These are phyloP conservation scores for Bombus fervidus DNA, from an alignment of 1,140 invertebrate genomes.

Conservation along the genomic window DNA sequence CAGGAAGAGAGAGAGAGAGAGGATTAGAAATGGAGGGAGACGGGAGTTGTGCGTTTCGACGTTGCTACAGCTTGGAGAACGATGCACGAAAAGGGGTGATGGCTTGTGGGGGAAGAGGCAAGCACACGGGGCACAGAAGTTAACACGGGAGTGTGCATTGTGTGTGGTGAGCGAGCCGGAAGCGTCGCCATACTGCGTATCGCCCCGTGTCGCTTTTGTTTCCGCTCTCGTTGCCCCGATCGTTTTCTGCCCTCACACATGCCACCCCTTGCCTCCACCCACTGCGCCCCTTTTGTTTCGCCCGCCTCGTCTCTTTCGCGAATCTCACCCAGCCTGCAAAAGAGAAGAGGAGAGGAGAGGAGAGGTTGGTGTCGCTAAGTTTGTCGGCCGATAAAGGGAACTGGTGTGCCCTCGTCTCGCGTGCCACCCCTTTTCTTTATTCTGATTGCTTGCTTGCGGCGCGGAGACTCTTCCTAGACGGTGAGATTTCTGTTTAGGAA, in stretches of 20 bases:
- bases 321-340: conserved; percentile 15
- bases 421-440: conserved; percentile 1
- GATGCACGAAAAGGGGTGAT: conserved; percentile 30
- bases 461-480: background rate
- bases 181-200: conserved; percentile 81
- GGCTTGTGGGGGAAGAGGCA: conserved; percentile 54
- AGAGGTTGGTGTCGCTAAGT: conserved; percentile 49
- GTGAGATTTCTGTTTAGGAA: background rate
- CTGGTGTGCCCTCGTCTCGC: conserved; percentile 35
- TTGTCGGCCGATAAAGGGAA: conserved; percentile 58
- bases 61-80: conserved; percentile 26
- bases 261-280: conserved; percentile 15
- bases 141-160: conserved; percentile 80
- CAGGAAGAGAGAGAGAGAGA: background rate
- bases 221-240: conserved; percentile 78
- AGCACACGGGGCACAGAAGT: conserved; percentile 74
- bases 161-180: conserved; percentile 82
- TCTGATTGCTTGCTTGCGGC: conserved; percentile 15
- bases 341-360: background rate
- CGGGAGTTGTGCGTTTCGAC: conserved; percentile 28
- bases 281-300: conserved; percentile 61
- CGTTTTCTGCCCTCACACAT: conserved; percentile 71
- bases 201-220: conserved; percentile 79
- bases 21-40: background rate
- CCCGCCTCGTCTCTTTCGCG: conserved; percentile 60